Conservation (phyloP, 2,888 invertebrate genomes). For the Diaperis boleti region DNA sequence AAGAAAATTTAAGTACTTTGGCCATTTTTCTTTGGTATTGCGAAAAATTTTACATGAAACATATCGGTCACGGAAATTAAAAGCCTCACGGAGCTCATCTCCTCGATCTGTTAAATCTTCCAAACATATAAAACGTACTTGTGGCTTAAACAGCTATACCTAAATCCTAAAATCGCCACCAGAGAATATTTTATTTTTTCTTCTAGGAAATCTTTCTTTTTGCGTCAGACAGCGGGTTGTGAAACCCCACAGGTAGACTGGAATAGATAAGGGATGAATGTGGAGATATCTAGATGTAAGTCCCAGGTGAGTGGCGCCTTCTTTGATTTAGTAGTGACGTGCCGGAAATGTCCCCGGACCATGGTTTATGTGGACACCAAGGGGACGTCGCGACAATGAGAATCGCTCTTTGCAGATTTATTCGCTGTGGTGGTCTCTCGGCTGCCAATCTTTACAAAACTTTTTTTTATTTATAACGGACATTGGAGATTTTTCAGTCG, state of each 20-base stretch:
- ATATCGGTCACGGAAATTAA: too few relatives aligned
- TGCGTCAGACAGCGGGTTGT: constrained; percentile 27
- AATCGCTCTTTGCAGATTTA: constrained; percentile 64
- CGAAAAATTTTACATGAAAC: too few relatives aligned
- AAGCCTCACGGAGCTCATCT: too few relatives aligned
- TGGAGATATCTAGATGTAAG: constrained; percentile 56
- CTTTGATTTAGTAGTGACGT: constrained; percentile 61
- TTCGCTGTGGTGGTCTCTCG: constrained; percentile 62
- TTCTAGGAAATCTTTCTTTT: constrained; percentile 10
- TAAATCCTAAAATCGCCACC: neutral
- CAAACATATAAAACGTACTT: too few relatives aligned
- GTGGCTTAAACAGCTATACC: too few relatives aligned
- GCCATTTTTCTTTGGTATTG: too few relatives aligned
- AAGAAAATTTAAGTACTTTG: too few relatives aligned
- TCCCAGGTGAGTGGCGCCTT: constrained; percentile 61
- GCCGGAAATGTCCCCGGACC: constrained; percentile 57
- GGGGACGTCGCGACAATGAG: constrained; percentile 62
- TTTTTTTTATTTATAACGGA: constrained; percentile 48
- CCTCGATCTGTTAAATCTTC: too few relatives aligned
- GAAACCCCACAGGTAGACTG: constrained; percentile 32
- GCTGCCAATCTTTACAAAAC: constrained; percentile 61
- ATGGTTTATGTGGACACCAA: constrained; percentile 57
- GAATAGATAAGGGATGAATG: constrained; percentile 39
- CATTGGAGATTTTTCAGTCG: constrained; percentile 38
- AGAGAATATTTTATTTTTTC: constrained; percentile 5